Percentiles rank a stretch among this genome's conserved stretches.
Evolutionary conservation across 2,888 invertebrate genomes (phyloP).

Genomic region (Furcula furcula): DNA sequence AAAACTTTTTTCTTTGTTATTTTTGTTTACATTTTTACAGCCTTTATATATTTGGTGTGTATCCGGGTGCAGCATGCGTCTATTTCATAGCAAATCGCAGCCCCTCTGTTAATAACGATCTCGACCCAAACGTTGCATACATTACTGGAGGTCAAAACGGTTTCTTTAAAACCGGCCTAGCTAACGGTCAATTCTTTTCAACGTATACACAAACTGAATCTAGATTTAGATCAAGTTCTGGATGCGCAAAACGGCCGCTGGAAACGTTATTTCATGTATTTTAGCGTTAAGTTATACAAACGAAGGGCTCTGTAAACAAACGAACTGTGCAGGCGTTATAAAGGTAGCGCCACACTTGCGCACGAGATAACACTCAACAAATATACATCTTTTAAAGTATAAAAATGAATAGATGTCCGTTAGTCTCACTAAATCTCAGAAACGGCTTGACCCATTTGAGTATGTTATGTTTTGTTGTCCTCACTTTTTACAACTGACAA

Average conservation of each 20-base stretch:
- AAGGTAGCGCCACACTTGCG: no score
- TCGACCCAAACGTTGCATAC: slow-evolving; percentile 45
- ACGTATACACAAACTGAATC: slow-evolving; percentile 27
- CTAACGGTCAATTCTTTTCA: slow-evolving; percentile 53
- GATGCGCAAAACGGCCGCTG: slow-evolving; percentile 8
- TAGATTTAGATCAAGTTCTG: slow-evolving; percentile 17
- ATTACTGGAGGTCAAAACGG: slow-evolving; percentile 38
- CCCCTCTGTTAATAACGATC: slow-evolving; percentile 58
- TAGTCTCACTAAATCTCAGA: no score
- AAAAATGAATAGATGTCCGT: no score
- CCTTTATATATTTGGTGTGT: slow-evolving; percentile 19
- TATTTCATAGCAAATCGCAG: slow-evolving; percentile 49
- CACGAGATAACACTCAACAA: no score
- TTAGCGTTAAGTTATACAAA: slow-evolving; percentile 21
- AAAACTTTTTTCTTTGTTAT: slow-evolving; percentile 1
- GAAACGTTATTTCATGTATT: slow-evolving; percentile 24
- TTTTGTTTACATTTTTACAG: no score
- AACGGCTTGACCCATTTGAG: no score
- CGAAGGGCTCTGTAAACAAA: slow-evolving; percentile 56
- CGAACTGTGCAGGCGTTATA: slow-evolving; percentile 17
- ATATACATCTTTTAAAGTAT: no score
- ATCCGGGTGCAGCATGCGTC: slow-evolving; percentile 45
- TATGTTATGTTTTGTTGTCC: no score
- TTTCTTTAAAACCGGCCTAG: slow-evolving; percentile 47
- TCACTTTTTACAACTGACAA: no score